Evolutionary conservation across 2,888 invertebrate species (phyloP).

Genomic region (Drosophila quinaria): DNA sequence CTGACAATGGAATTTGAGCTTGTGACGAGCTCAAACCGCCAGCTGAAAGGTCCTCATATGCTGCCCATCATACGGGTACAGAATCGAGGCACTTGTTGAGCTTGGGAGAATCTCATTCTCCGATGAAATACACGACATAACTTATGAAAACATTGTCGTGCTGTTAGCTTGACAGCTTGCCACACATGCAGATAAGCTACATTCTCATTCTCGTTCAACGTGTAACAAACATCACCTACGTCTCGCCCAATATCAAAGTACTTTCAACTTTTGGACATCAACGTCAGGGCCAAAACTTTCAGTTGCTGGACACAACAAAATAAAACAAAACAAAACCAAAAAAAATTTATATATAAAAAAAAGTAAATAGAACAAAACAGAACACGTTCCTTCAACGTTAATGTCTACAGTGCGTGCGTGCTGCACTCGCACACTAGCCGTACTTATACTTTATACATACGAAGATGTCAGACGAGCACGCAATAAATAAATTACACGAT

Average conservation of each 20-base stretch:
- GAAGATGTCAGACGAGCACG: slow-evolving; percentile 63
- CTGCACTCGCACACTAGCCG: slow-evolving; percentile 15
- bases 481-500: slow-evolving; percentile 78
- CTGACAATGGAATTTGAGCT: slow-evolving; percentile 15
- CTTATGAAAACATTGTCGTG: slow-evolving; percentile 17
- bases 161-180: slow-evolving; percentile 14
- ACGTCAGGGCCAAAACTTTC: slow-evolving; percentile 23
- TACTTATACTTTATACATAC: slow-evolving; percentile 1
- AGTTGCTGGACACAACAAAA: slow-evolving; percentile 15
- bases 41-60: slow-evolving; percentile 1
- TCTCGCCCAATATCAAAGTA: slow-evolving; percentile 46
- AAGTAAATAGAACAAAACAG: slow-evolving; percentile 4
- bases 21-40: background rate
- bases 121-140: background rate
- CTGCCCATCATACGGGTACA: background rate
- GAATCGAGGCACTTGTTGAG: slow-evolving; percentile 15
- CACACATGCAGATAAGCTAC: slow-evolving; percentile 26
- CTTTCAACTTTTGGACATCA: slow-evolving; percentile 57
- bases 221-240: slow-evolving; percentile 12
- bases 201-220: background rate
- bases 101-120: background rate
- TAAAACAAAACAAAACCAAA: background rate
- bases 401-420: slow-evolving; percentile 23
- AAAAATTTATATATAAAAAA: background rate
- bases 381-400: slow-evolving; percentile 16